Evolutionary conservation across 2,888 invertebrate genomes (phyloP).

Genomic region (Oscheius sp.): DNA sequence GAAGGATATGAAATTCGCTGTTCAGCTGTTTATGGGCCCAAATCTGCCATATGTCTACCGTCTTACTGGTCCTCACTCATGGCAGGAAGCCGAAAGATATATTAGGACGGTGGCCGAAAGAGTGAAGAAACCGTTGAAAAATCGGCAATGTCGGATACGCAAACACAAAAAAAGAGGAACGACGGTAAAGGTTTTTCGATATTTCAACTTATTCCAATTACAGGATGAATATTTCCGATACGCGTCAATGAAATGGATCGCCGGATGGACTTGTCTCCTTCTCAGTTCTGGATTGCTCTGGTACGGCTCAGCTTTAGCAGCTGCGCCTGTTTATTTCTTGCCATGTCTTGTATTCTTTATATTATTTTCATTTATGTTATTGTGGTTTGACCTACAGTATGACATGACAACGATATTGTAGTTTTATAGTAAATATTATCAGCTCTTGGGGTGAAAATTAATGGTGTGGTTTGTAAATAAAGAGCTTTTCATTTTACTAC

Average conservation of each 20-base stretch:
- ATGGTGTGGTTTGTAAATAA: background rate
- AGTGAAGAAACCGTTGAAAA: slow-evolving; percentile 68
- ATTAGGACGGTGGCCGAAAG: slow-evolving; percentile 59
- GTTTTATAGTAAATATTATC: background rate
- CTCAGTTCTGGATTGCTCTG: slow-evolving; percentile 57
- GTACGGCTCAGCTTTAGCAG: slow-evolving; percentile 55
- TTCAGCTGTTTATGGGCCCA: slow-evolving; percentile 66
- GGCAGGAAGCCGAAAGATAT: slow-evolving; percentile 63
- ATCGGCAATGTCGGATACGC: slow-evolving; percentile 64
- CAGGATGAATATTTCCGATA: slow-evolving; percentile 71
- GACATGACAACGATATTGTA: slow-evolving; percentile 67
- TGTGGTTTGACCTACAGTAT: slow-evolving; percentile 71
- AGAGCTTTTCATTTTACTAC: background rate
- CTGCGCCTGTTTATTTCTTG: slow-evolving; percentile 58
- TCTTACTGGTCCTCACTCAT: slow-evolving; percentile 63
- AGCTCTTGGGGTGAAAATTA: background rate
- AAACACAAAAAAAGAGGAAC: slow-evolving; percentile 66
- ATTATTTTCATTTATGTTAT: slow-evolving; percentile 59
- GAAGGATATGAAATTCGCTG: slow-evolving; percentile 59
- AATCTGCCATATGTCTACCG: slow-evolving; percentile 71
- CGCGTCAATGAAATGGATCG: slow-evolving; percentile 66
- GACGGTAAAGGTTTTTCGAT: slow-evolving; percentile 38
- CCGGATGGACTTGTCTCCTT: slow-evolving; percentile 54
- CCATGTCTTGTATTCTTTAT: slow-evolving; percentile 62
- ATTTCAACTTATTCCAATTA: slow-evolving; percentile 30